These are phyloP conservation scores for Dromaius novaehollandiae DNA, from an alignment of 2,113 vertebrate species.

Conservation along the genomic window DNA sequence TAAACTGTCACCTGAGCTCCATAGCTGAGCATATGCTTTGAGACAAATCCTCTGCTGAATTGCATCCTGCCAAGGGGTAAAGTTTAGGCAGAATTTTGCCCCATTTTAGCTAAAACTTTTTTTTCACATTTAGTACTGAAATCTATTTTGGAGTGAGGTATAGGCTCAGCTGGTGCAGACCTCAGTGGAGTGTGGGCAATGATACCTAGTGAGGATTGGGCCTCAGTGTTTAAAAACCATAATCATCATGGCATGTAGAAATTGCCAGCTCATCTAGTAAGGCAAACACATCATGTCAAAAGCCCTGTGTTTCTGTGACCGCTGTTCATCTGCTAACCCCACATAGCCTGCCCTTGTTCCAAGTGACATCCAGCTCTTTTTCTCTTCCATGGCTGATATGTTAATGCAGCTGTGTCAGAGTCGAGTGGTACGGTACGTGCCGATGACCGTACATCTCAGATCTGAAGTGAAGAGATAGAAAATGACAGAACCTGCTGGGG, in stretches of 20 bases:
- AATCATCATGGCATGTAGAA: background rate
- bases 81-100: background rate
- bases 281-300: background rate
- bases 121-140: background rate
- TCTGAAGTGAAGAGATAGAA: slow-evolving; percentile 20
- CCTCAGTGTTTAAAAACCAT: background rate
- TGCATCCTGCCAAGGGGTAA: background rate
- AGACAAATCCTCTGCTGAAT: background rate
- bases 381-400: slow-evolving; percentile 30
- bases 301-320: background rate
- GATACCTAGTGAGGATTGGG: background rate
- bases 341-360: slow-evolving; percentile 49
- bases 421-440: background rate
- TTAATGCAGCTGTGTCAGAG: slow-evolving; percentile 50
- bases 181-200: background rate
- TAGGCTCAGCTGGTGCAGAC: background rate
- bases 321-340: slow-evolving; percentile 5
- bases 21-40: background rate
- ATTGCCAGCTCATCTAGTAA: slow-evolving; percentile 13
- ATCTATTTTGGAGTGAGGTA: background rate
- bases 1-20: background rate
- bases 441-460: background rate
- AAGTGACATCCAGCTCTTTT: background rate
- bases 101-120: background rate
- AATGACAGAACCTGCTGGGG: background rate